A percentile compares a stretch with the other conserved stretches of the same genome.
Evolutionary conservation across 2,888 invertebrate genomes (phyloP).

Genomic region (Diachrysia chrysitis): DNA sequence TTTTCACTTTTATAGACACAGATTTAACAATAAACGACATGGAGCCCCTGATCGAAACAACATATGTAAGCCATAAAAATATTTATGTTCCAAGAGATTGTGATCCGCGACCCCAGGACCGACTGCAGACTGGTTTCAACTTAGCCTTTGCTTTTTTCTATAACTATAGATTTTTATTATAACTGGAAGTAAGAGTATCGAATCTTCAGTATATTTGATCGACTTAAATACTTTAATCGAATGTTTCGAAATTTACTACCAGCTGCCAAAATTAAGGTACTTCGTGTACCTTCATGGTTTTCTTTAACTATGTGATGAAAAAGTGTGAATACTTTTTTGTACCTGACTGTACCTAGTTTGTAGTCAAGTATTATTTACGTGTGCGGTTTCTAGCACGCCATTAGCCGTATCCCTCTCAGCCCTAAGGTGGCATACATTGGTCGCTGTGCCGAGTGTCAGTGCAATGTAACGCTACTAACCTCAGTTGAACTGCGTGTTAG

Average conservation of each 20-base stretch:
- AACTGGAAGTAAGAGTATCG: not conserved
- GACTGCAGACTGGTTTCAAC: not conserved
- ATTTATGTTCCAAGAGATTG: constrained; percentile 4
- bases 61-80: not conserved
- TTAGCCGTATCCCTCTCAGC: constrained; percentile 25
- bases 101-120: not conserved
- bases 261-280: no score
- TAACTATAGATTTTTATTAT: not conserved
- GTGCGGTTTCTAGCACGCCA: constrained; percentile 19
- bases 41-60: not conserved
- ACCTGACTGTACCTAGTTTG: not conserved
- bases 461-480: constrained; percentile 36
- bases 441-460: constrained; percentile 22
- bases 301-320: not conserved
- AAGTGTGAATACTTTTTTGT: not conserved
- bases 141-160: not conserved
- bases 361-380: constrained; percentile 1
- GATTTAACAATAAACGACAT: not conserved
- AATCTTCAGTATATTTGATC: no score
- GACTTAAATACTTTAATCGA: no score
- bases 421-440: constrained; percentile 31
- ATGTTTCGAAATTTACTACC: no score
- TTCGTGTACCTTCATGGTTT: no score
- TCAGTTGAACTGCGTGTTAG: constrained; percentile 35
- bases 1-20: not conserved